Evolutionary conservation across 1,140 invertebrate species (phyloP).

Genomic region (Dufourea novaeangliae): DNA sequence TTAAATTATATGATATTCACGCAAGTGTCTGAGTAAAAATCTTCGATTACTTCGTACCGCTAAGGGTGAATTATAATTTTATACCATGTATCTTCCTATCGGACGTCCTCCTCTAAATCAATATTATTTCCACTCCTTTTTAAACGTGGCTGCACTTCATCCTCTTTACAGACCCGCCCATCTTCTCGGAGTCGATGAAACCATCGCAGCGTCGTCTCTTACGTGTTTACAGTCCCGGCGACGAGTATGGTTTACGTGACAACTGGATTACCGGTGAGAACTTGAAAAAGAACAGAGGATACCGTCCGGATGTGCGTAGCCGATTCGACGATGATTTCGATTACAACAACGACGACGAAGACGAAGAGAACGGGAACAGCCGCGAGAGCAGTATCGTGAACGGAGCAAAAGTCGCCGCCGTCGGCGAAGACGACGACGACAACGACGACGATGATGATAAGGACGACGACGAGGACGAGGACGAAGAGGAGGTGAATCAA

Average conservation of each 20-base stretch:
- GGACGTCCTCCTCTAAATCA: neutral
- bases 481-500: constrained; percentile 58
- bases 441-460: constrained; percentile 29
- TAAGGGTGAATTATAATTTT: too few species aligned
- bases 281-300: neutral
- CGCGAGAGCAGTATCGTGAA: constrained; percentile 38
- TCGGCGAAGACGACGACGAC: constrained; percentile 23
- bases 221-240: neutral
- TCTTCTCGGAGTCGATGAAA: neutral
- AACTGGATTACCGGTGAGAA: constrained; percentile 13
- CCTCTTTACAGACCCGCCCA: neutral
- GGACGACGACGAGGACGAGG: constrained; percentile 29
- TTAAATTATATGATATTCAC: too few species aligned
- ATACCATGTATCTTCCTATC: too few species aligned
- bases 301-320: constrained; percentile 24
- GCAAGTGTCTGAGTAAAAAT: too few species aligned
- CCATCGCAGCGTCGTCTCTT: constrained; percentile 40
- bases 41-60: too few species aligned
- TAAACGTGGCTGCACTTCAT: neutral
- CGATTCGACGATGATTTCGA: constrained; percentile 13
- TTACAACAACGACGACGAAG: constrained; percentile 27
- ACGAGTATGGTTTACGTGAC: constrained; percentile 27
- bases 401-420: too few species aligned
- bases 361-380: constrained; percentile 40
- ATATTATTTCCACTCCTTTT: too few species aligned